Conservation (phyloP, 2,888 invertebrate species). For the Drosophila diplacantha region DNA sequence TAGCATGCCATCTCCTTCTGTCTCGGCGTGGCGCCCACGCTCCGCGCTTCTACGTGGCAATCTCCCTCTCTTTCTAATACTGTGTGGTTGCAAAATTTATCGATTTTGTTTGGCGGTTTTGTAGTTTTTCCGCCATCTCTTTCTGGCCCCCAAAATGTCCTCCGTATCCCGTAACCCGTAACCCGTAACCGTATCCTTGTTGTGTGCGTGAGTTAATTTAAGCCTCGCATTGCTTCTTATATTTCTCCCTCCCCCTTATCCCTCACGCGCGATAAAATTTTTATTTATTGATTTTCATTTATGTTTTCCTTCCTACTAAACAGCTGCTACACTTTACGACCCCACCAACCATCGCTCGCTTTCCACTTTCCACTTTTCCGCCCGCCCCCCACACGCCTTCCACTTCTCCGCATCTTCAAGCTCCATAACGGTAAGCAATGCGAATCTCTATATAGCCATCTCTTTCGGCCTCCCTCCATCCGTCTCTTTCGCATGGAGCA, state of each 20-base stretch:
- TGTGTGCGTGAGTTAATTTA: slow-evolving; percentile 40
- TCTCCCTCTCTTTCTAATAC: neutral
- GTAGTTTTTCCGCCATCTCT: slow-evolving; percentile 25
- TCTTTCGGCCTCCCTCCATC: neutral
- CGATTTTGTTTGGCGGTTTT: slow-evolving; percentile 56
- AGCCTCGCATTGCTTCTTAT: slow-evolving; percentile 18
- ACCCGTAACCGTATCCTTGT: slow-evolving; percentile 4
- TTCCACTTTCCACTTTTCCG: slow-evolving; percentile 5
- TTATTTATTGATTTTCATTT: slow-evolving; percentile 69
- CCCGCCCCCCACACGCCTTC: neutral
- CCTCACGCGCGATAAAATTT: slow-evolving; percentile 57
- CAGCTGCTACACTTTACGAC: slow-evolving; percentile 61
- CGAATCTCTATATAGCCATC: slow-evolving; percentile 11
- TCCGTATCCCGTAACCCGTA: slow-evolving; percentile 2
- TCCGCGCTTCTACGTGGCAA: neutral
- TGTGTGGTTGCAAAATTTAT: slow-evolving; percentile 44
- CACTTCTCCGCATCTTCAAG: slow-evolving; percentile 34
- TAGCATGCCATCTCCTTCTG: slow-evolving; percentile 42
- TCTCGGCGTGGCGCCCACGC: slow-evolving; percentile 3
- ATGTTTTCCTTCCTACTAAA: slow-evolving; percentile 60
- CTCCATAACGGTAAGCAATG: slow-evolving; percentile 42
- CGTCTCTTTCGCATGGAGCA: slow-evolving; percentile 21
- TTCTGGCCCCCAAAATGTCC: slow-evolving; percentile 15
- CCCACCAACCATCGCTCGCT: slow-evolving; percentile 4
- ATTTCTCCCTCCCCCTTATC: neutral